Evolutionary conservation across 2,888 invertebrate species (phyloP).

Genomic region (Temnothorax ravouxi): DNA sequence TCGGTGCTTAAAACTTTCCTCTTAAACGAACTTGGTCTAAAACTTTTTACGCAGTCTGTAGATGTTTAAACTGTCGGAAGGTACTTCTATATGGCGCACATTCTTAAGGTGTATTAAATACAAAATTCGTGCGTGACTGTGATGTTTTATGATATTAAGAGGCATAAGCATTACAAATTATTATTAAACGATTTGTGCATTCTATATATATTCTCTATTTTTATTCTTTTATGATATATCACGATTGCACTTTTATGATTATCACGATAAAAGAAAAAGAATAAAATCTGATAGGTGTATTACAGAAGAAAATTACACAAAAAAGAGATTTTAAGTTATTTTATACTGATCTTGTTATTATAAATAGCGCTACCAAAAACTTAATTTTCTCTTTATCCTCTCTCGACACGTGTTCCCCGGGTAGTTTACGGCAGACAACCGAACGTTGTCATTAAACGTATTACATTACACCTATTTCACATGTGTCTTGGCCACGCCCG

Average conservation of each 20-base stretch:
- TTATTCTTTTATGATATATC: background rate
- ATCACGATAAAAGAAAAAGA: background rate
- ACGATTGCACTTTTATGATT: too few species aligned
- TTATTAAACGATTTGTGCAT: background rate
- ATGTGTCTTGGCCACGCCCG: slow-evolving; percentile 33
- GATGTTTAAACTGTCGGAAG: slow-evolving; percentile 33
- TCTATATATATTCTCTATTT: background rate
- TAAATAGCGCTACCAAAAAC: slow-evolving; percentile 6
- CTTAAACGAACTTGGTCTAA: slow-evolving; percentile 29
- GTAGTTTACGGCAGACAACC: background rate
- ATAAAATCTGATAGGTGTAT: background rate
- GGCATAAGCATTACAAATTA: background rate
- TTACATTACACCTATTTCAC: slow-evolving; percentile 42
- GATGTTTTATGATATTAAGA: background rate
- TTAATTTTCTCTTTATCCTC: background rate
- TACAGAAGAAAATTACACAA: background rate
- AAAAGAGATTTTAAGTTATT: background rate
- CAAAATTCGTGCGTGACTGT: slow-evolving; percentile 23
- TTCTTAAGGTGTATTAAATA: slow-evolving; percentile 15
- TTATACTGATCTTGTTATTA: background rate
- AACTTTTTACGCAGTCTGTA: slow-evolving; percentile 39
- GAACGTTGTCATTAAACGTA: slow-evolving; percentile 38
- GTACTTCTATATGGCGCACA: slow-evolving; percentile 7
- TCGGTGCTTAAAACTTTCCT: slow-evolving; percentile 25
- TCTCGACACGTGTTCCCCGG: background rate